A percentile compares a stretch with the other conserved stretches of the same genome.
Evolutionary conservation across 2,113 vertebrate species (phyloP).

Genomic region (Podarcis muralis): DNA sequence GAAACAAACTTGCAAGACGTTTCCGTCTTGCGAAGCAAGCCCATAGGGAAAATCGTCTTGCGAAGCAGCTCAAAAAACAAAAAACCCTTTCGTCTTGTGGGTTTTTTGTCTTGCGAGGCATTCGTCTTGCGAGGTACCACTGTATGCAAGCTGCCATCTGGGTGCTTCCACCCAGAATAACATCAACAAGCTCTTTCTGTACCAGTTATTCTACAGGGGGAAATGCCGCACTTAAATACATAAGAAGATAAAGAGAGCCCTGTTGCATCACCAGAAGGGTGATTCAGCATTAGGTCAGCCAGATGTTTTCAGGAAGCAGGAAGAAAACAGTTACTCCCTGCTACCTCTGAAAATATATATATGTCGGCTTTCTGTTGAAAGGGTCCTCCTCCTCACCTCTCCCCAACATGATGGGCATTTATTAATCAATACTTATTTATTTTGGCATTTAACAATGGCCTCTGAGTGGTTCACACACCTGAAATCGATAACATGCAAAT

Average conservation of each 20-base stretch:
- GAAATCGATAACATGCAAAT: background rate
- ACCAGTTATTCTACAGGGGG: background rate
- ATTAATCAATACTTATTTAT: no score
- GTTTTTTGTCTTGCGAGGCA: no score
- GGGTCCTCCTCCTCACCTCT: background rate
- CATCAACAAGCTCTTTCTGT: background rate
- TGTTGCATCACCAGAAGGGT: background rate
- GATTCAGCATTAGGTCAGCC: background rate
- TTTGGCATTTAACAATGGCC: background rate
- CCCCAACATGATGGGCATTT: background rate
- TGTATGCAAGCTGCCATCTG: background rate
- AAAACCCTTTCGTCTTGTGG: no score
- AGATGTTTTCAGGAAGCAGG: background rate
- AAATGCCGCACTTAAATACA: background rate
- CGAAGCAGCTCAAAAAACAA: no score
- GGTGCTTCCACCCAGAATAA: background rate
- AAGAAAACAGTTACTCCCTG: background rate
- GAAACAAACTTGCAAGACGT: no score
- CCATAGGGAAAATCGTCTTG: no score
- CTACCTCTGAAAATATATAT: background rate
- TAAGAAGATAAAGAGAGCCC: background rate
- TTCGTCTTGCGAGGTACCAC: no score
- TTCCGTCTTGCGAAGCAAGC: no score
- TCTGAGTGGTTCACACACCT: background rate
- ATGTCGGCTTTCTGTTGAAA: no score